phyloP scores from a whole-genome alignment of 1,140 invertebrate species.

The Yoshiicerus persimilis region DNA sequence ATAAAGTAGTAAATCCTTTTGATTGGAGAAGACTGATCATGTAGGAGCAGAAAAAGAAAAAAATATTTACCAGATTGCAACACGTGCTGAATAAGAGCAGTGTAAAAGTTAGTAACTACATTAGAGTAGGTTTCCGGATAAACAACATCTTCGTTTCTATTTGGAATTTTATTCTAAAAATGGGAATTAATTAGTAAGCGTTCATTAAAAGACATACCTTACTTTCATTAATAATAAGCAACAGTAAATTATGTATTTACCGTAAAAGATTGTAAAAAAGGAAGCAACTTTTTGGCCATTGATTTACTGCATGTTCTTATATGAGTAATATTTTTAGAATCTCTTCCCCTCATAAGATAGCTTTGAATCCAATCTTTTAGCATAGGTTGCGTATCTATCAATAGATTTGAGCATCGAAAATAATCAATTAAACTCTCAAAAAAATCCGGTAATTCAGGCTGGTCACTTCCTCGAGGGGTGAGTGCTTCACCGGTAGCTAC shows the following conservation, averaged over 20 bases:
- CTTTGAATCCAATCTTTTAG: slow-evolving; percentile 37
- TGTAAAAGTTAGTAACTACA: slow-evolving; percentile 25
- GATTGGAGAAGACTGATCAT: not conserved
- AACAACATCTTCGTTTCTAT: slow-evolving; percentile 4
- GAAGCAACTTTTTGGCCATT: slow-evolving; percentile 34
- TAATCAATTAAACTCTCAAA: slow-evolving; percentile 36
- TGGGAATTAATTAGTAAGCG: not conserved
- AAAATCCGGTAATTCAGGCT: not conserved
- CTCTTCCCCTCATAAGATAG: slow-evolving; percentile 43
- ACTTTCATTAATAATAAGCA: too few species aligned
- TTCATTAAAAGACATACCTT: too few species aligned
- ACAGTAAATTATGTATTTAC: not conserved
- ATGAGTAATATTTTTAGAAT: slow-evolving; percentile 36
- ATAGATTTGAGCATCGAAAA: slow-evolving; percentile 10
- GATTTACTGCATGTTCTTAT: slow-evolving; percentile 32
- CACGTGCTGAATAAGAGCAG: not conserved
- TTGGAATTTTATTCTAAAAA: slow-evolving; percentile 5
- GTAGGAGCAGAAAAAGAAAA: too few species aligned
- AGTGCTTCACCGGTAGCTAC: not conserved
- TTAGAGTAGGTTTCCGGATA: slow-evolving; percentile 15
- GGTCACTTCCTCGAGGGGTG: not conserved
- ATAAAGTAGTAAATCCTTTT: not conserved
- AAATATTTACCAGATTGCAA: slow-evolving; percentile 7
- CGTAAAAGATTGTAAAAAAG: not conserved
- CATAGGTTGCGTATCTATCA: slow-evolving; percentile 27